Evolutionary conservation across 2,888 invertebrate species (phyloP).

Genomic region (Microctonus hyperodae): DNA sequence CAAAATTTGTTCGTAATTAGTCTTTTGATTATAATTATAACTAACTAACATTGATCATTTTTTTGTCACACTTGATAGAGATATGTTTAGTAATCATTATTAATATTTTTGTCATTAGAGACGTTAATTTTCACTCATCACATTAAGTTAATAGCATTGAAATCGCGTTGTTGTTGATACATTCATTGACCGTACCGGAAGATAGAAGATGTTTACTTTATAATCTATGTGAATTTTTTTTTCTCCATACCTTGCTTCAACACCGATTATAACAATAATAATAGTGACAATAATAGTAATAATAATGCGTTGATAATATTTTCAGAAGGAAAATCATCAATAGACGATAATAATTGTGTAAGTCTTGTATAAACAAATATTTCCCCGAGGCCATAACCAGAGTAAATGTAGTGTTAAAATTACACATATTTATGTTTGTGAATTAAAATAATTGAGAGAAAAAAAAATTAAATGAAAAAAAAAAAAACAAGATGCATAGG

Average conservation of each 20-base stretch:
- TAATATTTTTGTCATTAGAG: constrained; percentile 17
- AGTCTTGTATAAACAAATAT: not conserved
- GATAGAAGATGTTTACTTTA: not conserved
- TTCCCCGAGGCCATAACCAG: not conserved
- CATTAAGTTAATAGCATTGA: not conserved
- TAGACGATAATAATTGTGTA: not conserved
- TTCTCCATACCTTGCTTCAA: constrained; percentile 40
- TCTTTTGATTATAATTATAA: not conserved
- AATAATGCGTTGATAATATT: constrained; percentile 23
- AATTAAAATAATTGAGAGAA: not conserved
- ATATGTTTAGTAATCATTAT: constrained; percentile 37
- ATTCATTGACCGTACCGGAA: not conserved
- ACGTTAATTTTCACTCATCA: not conserved
- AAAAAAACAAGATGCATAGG: constrained; percentile 33
- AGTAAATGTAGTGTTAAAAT: not conserved
- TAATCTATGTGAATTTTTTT: constrained; percentile 2
- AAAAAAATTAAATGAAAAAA: constrained; percentile 24
- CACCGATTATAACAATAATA: too few relatives aligned
- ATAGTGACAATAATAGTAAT: too few relatives aligned
- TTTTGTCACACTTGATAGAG: constrained; percentile 22
- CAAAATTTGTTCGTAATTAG: not conserved
- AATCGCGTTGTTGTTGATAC: not conserved
- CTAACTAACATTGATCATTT: not conserved
- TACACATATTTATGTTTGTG: not conserved
- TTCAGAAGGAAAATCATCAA: not conserved